Evolutionary conservation across 1,140 invertebrate species (phyloP).

Genomic region (Apocrypta bakeri): DNA sequence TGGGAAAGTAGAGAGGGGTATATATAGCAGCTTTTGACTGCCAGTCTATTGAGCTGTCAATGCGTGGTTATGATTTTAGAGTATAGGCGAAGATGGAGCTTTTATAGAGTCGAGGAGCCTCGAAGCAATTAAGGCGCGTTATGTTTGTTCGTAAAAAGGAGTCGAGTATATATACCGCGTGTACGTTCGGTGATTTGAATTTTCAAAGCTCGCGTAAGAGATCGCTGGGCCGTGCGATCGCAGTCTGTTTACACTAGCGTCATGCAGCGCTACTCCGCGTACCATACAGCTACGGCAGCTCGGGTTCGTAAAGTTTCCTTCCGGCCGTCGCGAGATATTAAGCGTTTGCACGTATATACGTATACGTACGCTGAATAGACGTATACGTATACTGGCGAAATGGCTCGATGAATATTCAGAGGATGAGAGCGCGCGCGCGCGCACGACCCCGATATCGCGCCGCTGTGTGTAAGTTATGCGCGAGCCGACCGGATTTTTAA

Average conservation of each 20-base stretch:
- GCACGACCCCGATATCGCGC: conserved; percentile 11
- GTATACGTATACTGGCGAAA: background rate
- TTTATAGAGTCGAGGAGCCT: too few relatives aligned
- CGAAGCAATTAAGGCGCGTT: too few relatives aligned
- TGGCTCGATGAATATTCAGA: conserved; percentile 44
- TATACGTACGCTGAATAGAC: too few relatives aligned
- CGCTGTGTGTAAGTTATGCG: conserved; percentile 19
- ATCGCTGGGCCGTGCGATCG: background rate
- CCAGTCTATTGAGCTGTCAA: background rate
- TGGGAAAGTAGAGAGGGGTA: background rate
- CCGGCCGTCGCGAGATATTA: conserved; percentile 4
- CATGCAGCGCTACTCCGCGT: too few relatives aligned
- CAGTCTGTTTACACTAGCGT: conserved; percentile 21
- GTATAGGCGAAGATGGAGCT: too few relatives aligned
- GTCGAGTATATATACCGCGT: background rate
- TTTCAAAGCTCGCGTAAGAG: conserved; percentile 6
- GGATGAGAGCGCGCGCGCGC: background rate
- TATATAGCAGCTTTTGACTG: background rate
- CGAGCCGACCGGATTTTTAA: conserved; percentile 26
- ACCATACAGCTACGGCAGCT: background rate
- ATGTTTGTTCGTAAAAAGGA: background rate
- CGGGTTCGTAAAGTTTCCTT: background rate
- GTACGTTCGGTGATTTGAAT: background rate
- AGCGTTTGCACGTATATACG: background rate
- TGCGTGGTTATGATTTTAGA: background rate